These are phyloP conservation scores for Bombus sibiricus DNA, from an alignment of 1,140 invertebrate species.

Conservation along the genomic window DNA sequence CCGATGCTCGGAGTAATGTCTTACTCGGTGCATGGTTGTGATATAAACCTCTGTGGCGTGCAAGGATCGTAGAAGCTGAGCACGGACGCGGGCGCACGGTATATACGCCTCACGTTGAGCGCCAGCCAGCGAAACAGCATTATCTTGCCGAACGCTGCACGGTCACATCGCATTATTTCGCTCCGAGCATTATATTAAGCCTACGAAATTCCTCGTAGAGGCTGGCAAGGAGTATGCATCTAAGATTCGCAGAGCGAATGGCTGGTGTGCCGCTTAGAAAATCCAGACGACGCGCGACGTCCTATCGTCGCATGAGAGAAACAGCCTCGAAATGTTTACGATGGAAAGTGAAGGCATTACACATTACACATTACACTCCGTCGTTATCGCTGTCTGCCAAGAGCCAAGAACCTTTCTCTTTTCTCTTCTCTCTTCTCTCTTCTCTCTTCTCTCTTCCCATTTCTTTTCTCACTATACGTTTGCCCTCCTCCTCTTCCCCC, in stretches of 20 bases:
- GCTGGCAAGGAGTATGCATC: not conserved
- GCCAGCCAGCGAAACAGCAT: slow-evolving; percentile 10
- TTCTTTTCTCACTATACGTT: not conserved
- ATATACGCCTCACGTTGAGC: not conserved
- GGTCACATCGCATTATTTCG: slow-evolving; percentile 39
- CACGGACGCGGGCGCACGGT: not conserved
- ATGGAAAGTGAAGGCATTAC: slow-evolving; percentile 63
- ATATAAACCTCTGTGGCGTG: not conserved
- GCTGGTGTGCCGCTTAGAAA: slow-evolving; percentile 7
- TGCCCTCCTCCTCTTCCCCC: no score
- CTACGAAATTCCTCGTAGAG: slow-evolving; percentile 38
- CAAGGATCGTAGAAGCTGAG: not conserved
- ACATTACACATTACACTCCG: slow-evolving; percentile 6
- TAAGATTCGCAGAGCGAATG: not conserved
- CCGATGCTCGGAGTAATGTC: not conserved
- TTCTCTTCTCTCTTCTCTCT: slow-evolving; percentile 21
- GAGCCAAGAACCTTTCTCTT: slow-evolving; percentile 40
- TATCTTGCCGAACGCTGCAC: slow-evolving; percentile 21
- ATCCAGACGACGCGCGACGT: slow-evolving; percentile 21
- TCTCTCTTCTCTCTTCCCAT: slow-evolving; percentile 24
- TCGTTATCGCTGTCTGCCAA: slow-evolving; percentile 50
- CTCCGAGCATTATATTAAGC: slow-evolving; percentile 16
- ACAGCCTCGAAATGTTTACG: slow-evolving; percentile 59
- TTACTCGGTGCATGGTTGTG: not conserved
- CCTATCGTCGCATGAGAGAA: slow-evolving; percentile 33